Conservation (phyloP, 2,797 vertebrate species). For the Onychomys torridus region DNA sequence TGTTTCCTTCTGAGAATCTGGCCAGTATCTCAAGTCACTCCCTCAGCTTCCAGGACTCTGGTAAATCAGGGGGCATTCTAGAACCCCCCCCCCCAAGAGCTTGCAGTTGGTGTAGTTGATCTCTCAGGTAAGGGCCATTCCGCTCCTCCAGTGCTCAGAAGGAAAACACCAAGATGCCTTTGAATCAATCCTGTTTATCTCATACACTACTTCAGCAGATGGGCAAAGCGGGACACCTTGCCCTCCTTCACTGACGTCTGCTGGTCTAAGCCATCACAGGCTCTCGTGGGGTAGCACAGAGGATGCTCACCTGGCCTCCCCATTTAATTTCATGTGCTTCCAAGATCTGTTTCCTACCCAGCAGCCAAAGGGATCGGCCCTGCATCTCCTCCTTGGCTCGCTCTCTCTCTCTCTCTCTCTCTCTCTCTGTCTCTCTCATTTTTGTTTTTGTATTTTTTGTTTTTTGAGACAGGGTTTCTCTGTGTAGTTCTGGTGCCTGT, state of each 20-base stretch:
- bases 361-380: not conserved
- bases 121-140: not conserved
- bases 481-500: no score
- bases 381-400: not conserved
- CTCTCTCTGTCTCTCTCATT: no score
- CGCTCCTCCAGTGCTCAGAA: not conserved
- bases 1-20: not conserved
- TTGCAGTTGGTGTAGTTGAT: no score
- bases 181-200: not conserved
- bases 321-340: not conserved
- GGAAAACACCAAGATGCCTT: not conserved
- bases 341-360: not conserved
- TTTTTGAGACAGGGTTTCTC: no score
- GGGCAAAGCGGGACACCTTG: accelerated
- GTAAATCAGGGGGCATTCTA: accelerated
- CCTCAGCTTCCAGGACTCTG: not conserved
- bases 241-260: no score
- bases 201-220: not conserved
- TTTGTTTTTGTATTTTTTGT: no score
- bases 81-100: accelerated
- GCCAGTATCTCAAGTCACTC: not conserved
- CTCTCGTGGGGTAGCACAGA: not conserved
- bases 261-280: not conserved
- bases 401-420: no score
- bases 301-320: not conserved